Conservation (phyloP, 1,140 invertebrate genomes). For the Penaeus chinensis region DNA sequence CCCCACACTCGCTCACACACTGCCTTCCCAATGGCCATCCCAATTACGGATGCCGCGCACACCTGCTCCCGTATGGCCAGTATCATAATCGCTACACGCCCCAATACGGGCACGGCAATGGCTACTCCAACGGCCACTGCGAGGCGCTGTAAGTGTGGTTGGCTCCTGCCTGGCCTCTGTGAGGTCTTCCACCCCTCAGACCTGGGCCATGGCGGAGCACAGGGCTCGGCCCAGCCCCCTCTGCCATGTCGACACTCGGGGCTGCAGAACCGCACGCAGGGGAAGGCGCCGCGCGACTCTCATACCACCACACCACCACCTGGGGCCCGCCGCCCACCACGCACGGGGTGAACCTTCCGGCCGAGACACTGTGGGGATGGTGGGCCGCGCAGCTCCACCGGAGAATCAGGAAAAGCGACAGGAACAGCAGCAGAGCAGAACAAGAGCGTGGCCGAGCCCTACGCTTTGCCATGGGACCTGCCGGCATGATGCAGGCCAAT, state of each 20-base stretch:
- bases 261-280: constrained; percentile 47
- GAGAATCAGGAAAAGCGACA: constrained; percentile 29
- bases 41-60: constrained; percentile 51
- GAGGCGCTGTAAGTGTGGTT: constrained; percentile 59
- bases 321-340: constrained; percentile 35
- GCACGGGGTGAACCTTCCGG: constrained; percentile 32
- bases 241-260: constrained; percentile 14
- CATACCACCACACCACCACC: constrained; percentile 40
- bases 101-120: constrained; percentile 40
- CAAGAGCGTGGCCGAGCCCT: constrained; percentile 50
- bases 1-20: constrained; percentile 64
- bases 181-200: constrained; percentile 44
- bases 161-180: constrained; percentile 59
- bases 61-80: constrained; percentile 49
- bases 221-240: constrained; percentile 52
- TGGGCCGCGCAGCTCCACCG: constrained; percentile 34
- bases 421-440: constrained; percentile 31
- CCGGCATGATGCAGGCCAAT: constrained; percentile 8
- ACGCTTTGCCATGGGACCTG: constrained; percentile 44
- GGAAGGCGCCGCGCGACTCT: constrained; percentile 60
- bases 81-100: constrained; percentile 54
- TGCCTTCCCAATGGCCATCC: constrained; percentile 63
- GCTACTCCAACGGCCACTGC: constrained; percentile 62
- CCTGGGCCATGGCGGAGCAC: constrained; percentile 39
- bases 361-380: constrained; percentile 37